These are phyloP conservation scores for Amazona vittata DNA, from an alignment of 2,113 vertebrate species.

Conservation along the genomic window DNA sequence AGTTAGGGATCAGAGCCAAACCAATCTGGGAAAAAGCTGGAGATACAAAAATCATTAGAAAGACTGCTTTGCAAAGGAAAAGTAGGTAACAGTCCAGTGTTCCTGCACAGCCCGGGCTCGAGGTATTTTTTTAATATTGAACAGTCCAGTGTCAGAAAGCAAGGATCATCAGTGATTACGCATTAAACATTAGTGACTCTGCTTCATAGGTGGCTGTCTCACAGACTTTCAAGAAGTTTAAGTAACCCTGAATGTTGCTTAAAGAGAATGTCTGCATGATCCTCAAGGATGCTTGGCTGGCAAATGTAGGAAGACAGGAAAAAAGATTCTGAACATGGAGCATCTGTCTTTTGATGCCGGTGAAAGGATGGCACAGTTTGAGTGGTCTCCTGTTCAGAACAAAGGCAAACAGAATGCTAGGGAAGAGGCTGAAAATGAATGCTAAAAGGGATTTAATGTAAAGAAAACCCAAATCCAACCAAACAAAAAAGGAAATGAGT, in stretches of 20 bases:
- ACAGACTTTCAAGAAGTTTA: neutral
- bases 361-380: neutral
- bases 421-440: neutral
- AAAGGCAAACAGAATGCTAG: neutral
- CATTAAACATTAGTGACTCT: neutral
- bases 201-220: neutral
- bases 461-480: accelerated
- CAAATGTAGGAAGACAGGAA: neutral
- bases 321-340: neutral
- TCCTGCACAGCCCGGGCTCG: neutral
- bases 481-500: neutral
- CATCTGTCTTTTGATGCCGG: neutral
- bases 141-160: neutral
- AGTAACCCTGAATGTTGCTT: neutral
- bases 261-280: neutral
- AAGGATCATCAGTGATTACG: neutral
- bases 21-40: neutral
- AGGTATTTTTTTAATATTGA: neutral
- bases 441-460: neutral
- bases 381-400: neutral
- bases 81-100: neutral
- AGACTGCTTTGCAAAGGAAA: neutral
- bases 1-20: neutral
- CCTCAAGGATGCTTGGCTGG: neutral
- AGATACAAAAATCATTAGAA: neutral